phyloP scores from a whole-genome alignment of 2,113 vertebrate genomes.

The Leptodactylus fuscus region DNA sequence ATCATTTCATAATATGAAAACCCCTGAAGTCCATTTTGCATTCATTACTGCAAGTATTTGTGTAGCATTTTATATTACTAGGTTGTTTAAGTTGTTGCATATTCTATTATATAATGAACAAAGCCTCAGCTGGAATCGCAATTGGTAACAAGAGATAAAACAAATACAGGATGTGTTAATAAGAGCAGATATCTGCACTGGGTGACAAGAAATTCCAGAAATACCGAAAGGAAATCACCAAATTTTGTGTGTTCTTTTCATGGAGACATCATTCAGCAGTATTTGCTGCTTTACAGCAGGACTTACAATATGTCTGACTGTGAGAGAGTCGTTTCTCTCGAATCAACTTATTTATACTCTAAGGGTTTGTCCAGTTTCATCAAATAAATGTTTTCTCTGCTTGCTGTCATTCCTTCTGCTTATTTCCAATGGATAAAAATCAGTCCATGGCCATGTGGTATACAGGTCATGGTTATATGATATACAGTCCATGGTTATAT shows the following conservation, averaged over 20 bases:
- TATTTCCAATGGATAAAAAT: too few relatives aligned
- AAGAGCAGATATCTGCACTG: background rate
- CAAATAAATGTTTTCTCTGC: too few relatives aligned
- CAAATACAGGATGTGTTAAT: background rate
- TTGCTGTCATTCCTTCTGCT: too few relatives aligned
- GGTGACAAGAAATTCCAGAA: background rate
- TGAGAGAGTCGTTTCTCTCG: background rate
- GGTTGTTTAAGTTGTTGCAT: slow-evolving; percentile 9
- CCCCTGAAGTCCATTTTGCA: slow-evolving; percentile 37
- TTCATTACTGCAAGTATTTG: slow-evolving; percentile 31
- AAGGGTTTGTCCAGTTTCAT: too few relatives aligned
- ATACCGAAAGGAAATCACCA: background rate
- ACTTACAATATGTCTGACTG: too few relatives aligned
- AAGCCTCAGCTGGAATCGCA: slow-evolving; percentile 20
- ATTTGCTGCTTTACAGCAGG: background rate
- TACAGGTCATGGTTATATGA: too few relatives aligned
- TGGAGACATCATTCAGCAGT: background rate
- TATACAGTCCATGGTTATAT: too few relatives aligned
- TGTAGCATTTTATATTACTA: slow-evolving; percentile 20
- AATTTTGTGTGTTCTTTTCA: background rate
- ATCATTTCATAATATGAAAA: slow-evolving; percentile 32
- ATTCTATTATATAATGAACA: slow-evolving; percentile 4
- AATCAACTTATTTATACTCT: background rate
- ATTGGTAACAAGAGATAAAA: background rate
- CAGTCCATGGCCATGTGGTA: too few relatives aligned